phyloP scores from a whole-genome alignment of 2,113 vertebrate genomes.

The Naja naja region DNA sequence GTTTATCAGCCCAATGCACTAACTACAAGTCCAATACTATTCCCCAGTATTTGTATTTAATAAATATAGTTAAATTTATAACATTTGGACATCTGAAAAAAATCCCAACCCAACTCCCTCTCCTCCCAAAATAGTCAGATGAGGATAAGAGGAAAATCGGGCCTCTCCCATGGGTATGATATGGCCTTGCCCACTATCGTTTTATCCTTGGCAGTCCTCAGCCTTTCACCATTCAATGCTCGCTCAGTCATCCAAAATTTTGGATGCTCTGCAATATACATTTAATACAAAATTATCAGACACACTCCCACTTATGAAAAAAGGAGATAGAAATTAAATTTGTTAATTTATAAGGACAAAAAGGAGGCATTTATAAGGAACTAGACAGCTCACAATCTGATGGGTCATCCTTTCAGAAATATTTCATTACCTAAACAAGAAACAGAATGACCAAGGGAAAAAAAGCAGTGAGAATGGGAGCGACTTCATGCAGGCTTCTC shows the following conservation, averaged over 20 bases:
- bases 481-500: neutral
- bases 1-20: neutral
- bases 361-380: neutral
- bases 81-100: neutral
- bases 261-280: neutral
- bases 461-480: neutral
- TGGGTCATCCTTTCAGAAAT: neutral
- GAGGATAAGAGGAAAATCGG: neutral
- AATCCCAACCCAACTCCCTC: neutral
- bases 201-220: neutral
- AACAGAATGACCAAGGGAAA: neutral
- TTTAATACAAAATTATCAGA: neutral
- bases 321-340: neutral
- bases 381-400: too few species aligned
- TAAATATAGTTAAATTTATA: neutral
- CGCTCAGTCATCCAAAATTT: neutral
- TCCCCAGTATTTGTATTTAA: neutral
- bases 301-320: neutral
- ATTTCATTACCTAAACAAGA: neutral
- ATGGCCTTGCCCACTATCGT: neutral
- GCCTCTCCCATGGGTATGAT: neutral
- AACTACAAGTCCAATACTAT: neutral
- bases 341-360: neutral
- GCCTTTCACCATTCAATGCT: neutral
- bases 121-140: neutral